These are phyloP conservation scores for Oscheius sp. DNA, from an alignment of 2,888 invertebrate genomes.

Conservation along the genomic window DNA sequence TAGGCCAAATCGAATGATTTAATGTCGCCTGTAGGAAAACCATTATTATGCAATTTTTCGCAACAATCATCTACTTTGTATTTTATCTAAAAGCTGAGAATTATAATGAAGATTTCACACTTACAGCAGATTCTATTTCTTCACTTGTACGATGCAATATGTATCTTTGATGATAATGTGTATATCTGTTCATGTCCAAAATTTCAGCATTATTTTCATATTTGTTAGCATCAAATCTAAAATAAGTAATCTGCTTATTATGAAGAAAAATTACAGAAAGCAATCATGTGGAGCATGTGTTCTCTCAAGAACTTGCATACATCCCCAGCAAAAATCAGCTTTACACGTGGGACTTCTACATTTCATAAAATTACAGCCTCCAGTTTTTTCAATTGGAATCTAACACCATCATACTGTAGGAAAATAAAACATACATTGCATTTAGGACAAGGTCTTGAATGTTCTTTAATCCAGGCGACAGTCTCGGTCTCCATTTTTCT, in stretches of 20 bases:
- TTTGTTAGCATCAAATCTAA: not conserved
- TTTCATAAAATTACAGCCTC: constrained; percentile 2
- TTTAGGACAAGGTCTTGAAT: no score
- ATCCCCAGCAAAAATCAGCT: constrained; percentile 1
- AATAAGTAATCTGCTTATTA: not conserved
- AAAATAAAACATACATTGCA: no score
- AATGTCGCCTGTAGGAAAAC: not conserved
- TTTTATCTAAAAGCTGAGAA: not conserved
- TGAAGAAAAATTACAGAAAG: not conserved
- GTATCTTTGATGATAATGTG: not conserved
- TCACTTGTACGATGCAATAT: not conserved
- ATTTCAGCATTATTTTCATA: not conserved
- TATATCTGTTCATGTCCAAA: not conserved
- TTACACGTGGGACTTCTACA: not conserved
- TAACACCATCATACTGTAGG: no score
- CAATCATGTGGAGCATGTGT: not conserved
- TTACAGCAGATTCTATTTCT: not conserved
- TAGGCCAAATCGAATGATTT: not conserved
- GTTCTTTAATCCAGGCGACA: no score
- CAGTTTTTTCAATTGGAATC: no score
- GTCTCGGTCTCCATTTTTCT: no score
- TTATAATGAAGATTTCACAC: not conserved
- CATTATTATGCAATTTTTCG: not conserved
- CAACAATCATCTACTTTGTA: not conserved
- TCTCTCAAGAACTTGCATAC: not conserved